These are phyloP conservation scores for Cephus spinipes DNA, from an alignment of 2,888 invertebrate genomes.

Conservation along the genomic window DNA sequence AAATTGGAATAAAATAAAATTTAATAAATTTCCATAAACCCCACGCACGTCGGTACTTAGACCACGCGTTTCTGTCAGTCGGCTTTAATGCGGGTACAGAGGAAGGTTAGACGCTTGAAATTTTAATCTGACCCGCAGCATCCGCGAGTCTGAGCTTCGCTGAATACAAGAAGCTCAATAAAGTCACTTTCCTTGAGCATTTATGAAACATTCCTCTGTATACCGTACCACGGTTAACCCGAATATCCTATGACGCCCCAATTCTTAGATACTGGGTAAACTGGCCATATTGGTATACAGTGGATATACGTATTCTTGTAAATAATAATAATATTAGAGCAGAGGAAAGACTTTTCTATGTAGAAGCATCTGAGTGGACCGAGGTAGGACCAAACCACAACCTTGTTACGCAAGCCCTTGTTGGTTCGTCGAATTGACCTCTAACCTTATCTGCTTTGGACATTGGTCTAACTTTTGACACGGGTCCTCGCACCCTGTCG, in stretches of 20 bases:
- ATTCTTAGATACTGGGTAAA: neutral
- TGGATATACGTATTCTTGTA: neutral
- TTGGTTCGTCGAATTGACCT: conserved; percentile 1
- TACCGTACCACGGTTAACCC: neutral
- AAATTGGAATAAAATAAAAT: too few species aligned
- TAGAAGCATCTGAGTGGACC: neutral
- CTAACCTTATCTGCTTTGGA: conserved; percentile 2
- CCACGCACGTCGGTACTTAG: neutral
- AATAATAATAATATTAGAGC: neutral
- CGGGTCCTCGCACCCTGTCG: conserved; percentile 1
- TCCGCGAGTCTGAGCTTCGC: neutral
- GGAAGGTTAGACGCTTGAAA: neutral
- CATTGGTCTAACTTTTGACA: conserved; percentile 14
- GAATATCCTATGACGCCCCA: neutral
- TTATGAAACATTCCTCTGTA: neutral
- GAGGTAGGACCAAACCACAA: neutral
- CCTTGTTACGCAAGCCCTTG: neutral
- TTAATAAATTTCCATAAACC: neutral
- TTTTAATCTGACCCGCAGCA: neutral
- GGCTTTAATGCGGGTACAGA: neutral
- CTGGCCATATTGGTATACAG: neutral
- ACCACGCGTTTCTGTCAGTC: neutral
- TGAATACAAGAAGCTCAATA: neutral
- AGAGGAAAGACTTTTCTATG: neutral
- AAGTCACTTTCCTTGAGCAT: neutral